A percentile compares a stretch with the other conserved stretches of the same genome.
Evolutionary conservation across 2,888 invertebrate genomes (phyloP).

Genomic region (Choristoneura rosaceana): DNA sequence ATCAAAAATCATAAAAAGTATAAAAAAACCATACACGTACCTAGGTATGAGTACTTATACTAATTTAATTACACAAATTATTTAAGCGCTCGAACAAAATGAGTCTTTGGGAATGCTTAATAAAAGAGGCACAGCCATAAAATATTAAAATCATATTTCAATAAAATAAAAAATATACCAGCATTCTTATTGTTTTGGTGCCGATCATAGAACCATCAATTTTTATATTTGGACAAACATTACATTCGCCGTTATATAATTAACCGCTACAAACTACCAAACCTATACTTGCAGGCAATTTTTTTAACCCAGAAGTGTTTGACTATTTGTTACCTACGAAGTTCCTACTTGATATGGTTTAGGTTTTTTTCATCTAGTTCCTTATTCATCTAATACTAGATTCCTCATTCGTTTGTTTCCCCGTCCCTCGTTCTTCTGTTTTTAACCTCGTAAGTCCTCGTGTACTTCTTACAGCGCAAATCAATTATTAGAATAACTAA

Average conservation of each 20-base stretch:
- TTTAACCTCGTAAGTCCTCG: no score
- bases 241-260: background rate
- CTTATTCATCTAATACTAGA: no score
- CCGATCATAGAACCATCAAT: background rate
- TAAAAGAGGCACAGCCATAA: constrained; percentile 48
- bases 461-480: no score
- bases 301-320: background rate
- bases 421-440: no score
- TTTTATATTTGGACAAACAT: background rate
- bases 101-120: constrained; percentile 44
- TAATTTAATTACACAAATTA: constrained; percentile 18
- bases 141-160: background rate
- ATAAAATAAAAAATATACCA: background rate
- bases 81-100: constrained; percentile 11
- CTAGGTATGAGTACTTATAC: constrained; percentile 5
- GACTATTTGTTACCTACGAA: no score
- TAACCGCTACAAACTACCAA: constrained; percentile 26
- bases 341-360: no score
- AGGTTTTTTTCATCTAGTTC: no score
- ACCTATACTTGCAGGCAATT: constrained; percentile 26
- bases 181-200: background rate
- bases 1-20: constrained; percentile 42
- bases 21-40: constrained; percentile 23
- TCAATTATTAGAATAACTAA: no score
- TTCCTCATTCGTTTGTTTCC: no score